These are phyloP conservation scores for Chrysogorgia sp. DNA, from an alignment of 92 coral and sea anemone genomes.

Conservation along the genomic window DNA sequence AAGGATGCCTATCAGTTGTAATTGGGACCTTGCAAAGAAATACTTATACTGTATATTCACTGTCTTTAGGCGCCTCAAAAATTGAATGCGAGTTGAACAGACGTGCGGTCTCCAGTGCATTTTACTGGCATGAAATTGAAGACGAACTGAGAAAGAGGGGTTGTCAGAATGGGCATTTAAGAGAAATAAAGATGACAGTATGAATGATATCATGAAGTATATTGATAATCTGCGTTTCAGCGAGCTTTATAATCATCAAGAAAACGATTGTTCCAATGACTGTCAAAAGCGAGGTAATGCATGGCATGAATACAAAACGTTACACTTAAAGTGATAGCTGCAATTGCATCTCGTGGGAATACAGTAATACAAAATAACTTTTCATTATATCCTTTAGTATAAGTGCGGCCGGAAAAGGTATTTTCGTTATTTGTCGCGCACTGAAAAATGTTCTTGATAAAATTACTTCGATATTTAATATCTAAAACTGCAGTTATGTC, in stretches of 20 bases:
- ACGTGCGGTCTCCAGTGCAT: slow-evolving; percentile 26
- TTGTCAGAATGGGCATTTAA: slow-evolving; percentile 28
- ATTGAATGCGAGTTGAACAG: not conserved
- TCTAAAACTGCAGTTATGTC: too few species aligned
- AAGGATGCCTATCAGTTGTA: too few species aligned
- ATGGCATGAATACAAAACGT: too few species aligned
- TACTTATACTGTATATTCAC: too few species aligned
- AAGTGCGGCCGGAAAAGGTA: too few species aligned
- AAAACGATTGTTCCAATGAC: slow-evolving; percentile 34
- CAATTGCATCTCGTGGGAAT: too few species aligned
- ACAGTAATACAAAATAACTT: too few species aligned
- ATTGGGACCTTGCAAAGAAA: not conserved
- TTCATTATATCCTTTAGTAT: too few species aligned
- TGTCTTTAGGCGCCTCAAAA: not conserved
- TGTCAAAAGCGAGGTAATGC: not conserved
- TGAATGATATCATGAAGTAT: slow-evolving; percentile 7
- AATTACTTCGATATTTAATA: too few species aligned
- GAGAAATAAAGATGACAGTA: slow-evolving; percentile 12
- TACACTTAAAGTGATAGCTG: too few species aligned
- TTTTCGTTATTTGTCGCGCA: too few species aligned
- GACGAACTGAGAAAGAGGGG: slow-evolving; percentile 19
- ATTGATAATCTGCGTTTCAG: slow-evolving; percentile 27
- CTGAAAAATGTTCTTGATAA: too few species aligned
- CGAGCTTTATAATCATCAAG: slow-evolving; percentile 27
- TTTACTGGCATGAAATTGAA: slow-evolving; percentile 52